Base-by-base conservation (phyloP, 2,888 invertebrate genomes). In the Apotomis turbidana region DNA sequence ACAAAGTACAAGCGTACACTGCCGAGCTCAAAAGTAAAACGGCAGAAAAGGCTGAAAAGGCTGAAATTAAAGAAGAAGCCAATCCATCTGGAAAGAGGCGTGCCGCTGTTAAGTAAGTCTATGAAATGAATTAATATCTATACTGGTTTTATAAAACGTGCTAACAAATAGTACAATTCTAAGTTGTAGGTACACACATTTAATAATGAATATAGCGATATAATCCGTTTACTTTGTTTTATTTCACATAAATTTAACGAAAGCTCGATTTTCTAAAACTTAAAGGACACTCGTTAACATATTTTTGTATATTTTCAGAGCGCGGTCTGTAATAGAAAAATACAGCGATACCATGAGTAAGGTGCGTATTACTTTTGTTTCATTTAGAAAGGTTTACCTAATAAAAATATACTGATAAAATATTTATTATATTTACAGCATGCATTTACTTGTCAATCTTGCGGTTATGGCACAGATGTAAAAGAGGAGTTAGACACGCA, bases 91-190 rank as follows among this genome's bases (percentile, higher is more conserved):
- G 86, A 3, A 83, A 83, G 0, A 81, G 91, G 49, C 83, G 76
- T 62, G 92, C 92, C 10, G 92, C 92, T 12, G 78, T 85, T 68
- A 92, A 86, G 92, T 91, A 81, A 78, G 79, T 61, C 41, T 12
- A 38, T 12, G 12, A 38, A 58, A 10, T 51, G 6, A 6, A 41
- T 41, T 49, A 44, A 44, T 49, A 49, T 49, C 9, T 49, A 49
- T 41, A 3, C 41, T 27, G 27, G 27, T 27, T 6, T 41, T 41
- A 41, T 41, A 6, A 41, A 41, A 41, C 49, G 9, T 49, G 49
- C 8, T 44, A 44, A 44, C 44, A 27, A 27, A 27, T 27, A 27
- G 2, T 27, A 27, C 27, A 27, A 2, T 27, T 27, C 27, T 1
- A 27, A 27, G 27, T 27, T 27, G 2, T n/a, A n/a, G n/a, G n/a